Base-by-base conservation (phyloP, 2,888 invertebrate genomes). In the Aelia acuminata region DNA sequence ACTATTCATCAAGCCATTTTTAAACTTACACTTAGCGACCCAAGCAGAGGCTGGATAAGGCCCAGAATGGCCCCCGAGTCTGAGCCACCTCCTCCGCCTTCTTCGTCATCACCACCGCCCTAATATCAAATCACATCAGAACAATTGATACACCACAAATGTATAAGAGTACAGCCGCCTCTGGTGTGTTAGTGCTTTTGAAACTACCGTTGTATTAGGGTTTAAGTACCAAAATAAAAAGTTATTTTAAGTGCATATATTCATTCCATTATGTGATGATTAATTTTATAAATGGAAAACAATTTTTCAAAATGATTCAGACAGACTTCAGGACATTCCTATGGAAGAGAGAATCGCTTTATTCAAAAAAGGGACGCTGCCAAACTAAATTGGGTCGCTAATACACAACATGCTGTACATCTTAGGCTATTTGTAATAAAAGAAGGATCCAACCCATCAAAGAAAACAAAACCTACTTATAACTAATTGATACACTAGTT, bases 31-130 rank as follows among this genome's bases (percentile, higher is more conserved):
- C 91, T 91, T 63, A 89, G 88, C n/a, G 89, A 86, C 20, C 90
- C 90, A 15, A 90, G 89, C 5, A 91, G 88, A 20, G 91, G 91
- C 84, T 90, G 90, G 13, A 91, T 80, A 1, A 91, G 90, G 85
- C 87, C 89, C 39, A 91, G 75, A 50, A 91, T 89, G 48, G 90
- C 87, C 10, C 90, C 90, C 1, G 90, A 90, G 57, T 90, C 90
- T 3, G 89, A 43, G 22, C 90, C 90, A 31, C 89, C 90, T 50
- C 89, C 89, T n/a, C 89, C 89, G 18, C 89, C 89, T 85, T 85
- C 90, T 84, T 87, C 90, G 48, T 87, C 90, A 80, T 86, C 89
- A 47, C 90, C 90, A 20, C 85, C 88, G 22, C 89, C 90, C 70
- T 57, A 50, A 89, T 57, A 22, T 43, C 53, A 31, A 26, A 47